Evolutionary conservation across 1,140 invertebrate species (phyloP), one percentile per base, ranked within the genome.

Genomic region (Heliothis virescens): DNA sequence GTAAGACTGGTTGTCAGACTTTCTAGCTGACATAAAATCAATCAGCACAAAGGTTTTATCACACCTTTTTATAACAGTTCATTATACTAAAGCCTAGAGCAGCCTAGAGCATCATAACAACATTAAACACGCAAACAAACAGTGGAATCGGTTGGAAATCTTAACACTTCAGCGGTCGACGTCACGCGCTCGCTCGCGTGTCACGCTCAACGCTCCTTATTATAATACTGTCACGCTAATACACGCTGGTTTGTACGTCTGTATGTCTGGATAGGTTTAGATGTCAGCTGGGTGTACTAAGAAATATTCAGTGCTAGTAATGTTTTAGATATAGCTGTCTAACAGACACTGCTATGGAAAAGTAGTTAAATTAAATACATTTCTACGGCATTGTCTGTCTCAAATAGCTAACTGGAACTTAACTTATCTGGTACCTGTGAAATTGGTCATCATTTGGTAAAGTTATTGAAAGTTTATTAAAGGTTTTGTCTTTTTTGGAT

Each of bases 161-260:
- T 67, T 67, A 67, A 50, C 63, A 48, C 63, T 67, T 50, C 10
- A 21, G 41, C 41, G 12, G 11, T 11, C 34, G 62, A 3, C 47
- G 47, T 67, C n/a, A 50, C 63, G 47, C 63, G 63, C 16, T 11
- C 41, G 63, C n/a, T 67, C 63, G 63, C 63, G 63, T 67, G 63
- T 18, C 63, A 48, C 47, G 26, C 1, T 9, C 12, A 41, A 48
- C 47, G 26, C 1, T 9, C 12, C 59, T 62, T 62, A 62, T 62
- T 62, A 62, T 34, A 62, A 62, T 62, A 62, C 0, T 67, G 63
- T 67, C 63, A 50, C 63, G 63, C 63, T 10, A 50, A 50, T 18
- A 21, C 1, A 4, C 47, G 41, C 7, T 26, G 41, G 16, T 48
- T n/a, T 65, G 62, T 48, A 3, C 9, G 11, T 34, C 29, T 62